Conservation (phyloP, 2,797 vertebrate species). For the Rhincodon typus region DNA sequence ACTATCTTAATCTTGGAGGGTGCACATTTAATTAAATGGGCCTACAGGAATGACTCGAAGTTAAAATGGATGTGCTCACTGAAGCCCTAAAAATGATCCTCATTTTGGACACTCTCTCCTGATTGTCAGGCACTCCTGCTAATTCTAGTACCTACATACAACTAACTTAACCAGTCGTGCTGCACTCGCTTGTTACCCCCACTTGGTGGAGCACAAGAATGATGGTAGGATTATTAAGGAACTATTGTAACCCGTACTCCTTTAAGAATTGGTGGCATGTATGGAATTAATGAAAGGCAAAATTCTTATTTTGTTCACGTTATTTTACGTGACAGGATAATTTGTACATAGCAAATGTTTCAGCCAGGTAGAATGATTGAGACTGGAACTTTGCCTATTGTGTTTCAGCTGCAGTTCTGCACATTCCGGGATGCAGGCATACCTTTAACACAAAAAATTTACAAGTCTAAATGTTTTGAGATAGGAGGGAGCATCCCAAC, state of each 20-base stretch:
- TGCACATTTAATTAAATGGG: neutral
- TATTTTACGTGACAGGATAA: neutral
- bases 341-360: neutral
- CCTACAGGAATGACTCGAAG: neutral
- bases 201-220: conserved; percentile 34
- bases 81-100: neutral
- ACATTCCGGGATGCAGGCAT: neutral
- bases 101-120: neutral
- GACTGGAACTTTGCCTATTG: neutral
- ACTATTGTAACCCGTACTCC: neutral
- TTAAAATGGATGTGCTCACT: neutral
- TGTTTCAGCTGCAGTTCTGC: neutral
- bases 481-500: neutral
- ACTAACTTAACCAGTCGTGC: neutral
- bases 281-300: neutral
- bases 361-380: neutral
- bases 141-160: neutral
- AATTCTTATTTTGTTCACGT: neutral
- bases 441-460: neutral
- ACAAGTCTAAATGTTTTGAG: neutral
- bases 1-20: neutral
- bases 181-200: conserved; percentile 11
- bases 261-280: neutral
- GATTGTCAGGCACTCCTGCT: neutral
- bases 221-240: neutral